phyloP scores from a whole-genome alignment of 2,113 vertebrate genomes.

The Oreotrochilus melanogaster region DNA sequence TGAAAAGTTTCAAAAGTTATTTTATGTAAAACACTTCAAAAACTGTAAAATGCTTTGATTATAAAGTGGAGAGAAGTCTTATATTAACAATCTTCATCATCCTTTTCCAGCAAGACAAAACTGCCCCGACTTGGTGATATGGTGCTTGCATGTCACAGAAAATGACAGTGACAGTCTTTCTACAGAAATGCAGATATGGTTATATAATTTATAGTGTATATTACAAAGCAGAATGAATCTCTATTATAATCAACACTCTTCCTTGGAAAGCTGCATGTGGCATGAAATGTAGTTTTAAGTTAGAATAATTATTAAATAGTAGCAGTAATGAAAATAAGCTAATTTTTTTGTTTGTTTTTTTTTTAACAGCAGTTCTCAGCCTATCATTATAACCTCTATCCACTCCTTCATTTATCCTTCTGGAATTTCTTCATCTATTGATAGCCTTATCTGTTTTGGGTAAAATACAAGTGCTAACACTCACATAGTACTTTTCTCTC shows the following conservation, averaged over 20 bases:
- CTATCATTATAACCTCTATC: neutral
- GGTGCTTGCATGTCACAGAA: neutral
- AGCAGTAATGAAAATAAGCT: neutral
- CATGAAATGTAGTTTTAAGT: neutral
- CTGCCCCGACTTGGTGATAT: neutral
- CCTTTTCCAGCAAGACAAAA: neutral
- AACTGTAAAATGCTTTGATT: neutral
- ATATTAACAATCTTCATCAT: neutral
- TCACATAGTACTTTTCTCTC: neutral
- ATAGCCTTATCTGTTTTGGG: neutral
- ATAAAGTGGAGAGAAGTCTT: neutral
- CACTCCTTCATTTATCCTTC: neutral
- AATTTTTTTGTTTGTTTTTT: neutral
- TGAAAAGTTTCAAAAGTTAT: neutral
- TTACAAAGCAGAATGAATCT: constrained; percentile 3
- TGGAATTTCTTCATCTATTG: neutral
- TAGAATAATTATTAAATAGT: neutral
- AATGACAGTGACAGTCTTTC: neutral
- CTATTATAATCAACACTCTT: neutral
- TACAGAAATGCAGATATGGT: neutral
- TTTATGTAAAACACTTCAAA: neutral
- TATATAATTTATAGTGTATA: neutral
- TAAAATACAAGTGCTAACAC: neutral
- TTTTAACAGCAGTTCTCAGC: neutral
- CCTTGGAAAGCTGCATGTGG: neutral